These are phyloP conservation scores for Rhingia rostrata DNA, from an alignment of 2,888 invertebrate species.

Conservation along the genomic window DNA sequence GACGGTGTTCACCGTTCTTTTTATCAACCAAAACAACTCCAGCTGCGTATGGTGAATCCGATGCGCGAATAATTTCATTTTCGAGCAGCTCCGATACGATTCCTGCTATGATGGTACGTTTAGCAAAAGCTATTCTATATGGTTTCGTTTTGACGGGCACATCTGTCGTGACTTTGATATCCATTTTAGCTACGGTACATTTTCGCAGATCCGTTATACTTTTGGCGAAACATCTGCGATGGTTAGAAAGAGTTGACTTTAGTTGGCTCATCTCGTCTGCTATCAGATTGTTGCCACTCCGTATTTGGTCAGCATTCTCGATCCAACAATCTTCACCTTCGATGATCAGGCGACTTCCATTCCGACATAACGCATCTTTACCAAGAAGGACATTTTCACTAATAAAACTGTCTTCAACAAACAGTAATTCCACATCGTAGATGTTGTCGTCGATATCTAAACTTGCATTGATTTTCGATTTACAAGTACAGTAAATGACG, in stretches of 20 bases:
- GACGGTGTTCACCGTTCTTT: constrained; percentile 70
- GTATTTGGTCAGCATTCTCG: background rate
- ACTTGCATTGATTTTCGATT: background rate
- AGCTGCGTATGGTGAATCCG: constrained; percentile 65
- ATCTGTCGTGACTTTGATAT: constrained; percentile 36
- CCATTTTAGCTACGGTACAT: constrained; percentile 58
- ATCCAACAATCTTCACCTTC: constrained; percentile 47
- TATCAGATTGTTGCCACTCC: background rate
- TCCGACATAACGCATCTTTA: constrained; percentile 48
- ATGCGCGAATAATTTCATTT: constrained; percentile 62
- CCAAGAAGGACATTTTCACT: constrained; percentile 47
- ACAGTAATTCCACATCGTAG: constrained; percentile 15
- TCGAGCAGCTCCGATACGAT: constrained; percentile 53
- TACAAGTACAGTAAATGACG: too few species aligned
- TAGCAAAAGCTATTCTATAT: constrained; percentile 69
- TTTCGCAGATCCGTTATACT: constrained; percentile 27
- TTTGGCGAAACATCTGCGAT: too few species aligned
- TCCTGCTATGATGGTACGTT: constrained; percentile 42
- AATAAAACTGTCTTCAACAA: constrained; percentile 50
- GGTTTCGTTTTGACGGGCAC: constrained; percentile 49
- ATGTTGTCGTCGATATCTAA: constrained; percentile 25
- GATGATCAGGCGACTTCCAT: constrained; percentile 46
- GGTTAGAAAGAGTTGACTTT: background rate
- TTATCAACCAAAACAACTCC: constrained; percentile 70
- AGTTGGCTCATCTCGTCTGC: background rate